Evolutionary conservation across 2,888 invertebrate genomes (phyloP).

Genomic region (Pristionchus entomophagus): DNA sequence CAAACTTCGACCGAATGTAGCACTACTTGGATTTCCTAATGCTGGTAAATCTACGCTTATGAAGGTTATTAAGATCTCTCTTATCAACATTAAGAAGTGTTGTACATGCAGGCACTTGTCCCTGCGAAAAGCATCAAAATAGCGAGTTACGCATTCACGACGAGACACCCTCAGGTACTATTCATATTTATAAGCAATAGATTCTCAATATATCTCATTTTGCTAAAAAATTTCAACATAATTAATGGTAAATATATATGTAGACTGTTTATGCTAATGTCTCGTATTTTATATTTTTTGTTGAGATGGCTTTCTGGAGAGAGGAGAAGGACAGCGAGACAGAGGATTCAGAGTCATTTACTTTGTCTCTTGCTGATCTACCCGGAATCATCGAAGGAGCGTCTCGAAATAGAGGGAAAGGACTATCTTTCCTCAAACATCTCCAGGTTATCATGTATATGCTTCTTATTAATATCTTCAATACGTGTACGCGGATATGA

Average conservation of each 20-base stretch:
- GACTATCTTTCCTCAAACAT: constrained; percentile 72
- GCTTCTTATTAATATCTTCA: neutral
- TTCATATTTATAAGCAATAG: neutral
- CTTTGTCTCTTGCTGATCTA: constrained; percentile 70
- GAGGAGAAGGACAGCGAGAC: neutral
- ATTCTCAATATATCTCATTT: no score
- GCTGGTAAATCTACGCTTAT: constrained; percentile 74
- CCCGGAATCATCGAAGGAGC: constrained; percentile 73
- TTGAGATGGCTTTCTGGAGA: constrained; percentile 40
- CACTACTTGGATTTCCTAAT: constrained; percentile 73
- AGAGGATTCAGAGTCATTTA: constrained; percentile 55
- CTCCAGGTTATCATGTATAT: constrained; percentile 54
- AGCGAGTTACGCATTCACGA: constrained; percentile 73
- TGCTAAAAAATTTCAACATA: no score
- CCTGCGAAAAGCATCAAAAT: constrained; percentile 71
- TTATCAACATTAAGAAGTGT: neutral
- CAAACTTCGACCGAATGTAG: constrained; percentile 71
- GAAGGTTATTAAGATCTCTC: constrained; percentile 49
- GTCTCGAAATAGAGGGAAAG: constrained; percentile 68
- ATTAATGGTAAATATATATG: no score
- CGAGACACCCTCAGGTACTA: constrained; percentile 57
- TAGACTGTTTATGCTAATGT: no score
- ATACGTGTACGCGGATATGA: neutral
- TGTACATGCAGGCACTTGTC: constrained; percentile 65
- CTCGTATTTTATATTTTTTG: neutral